These are phyloP conservation scores for Maccullochella peelii DNA, from an alignment of 2,113 vertebrate genomes.

Conservation along the genomic window DNA sequence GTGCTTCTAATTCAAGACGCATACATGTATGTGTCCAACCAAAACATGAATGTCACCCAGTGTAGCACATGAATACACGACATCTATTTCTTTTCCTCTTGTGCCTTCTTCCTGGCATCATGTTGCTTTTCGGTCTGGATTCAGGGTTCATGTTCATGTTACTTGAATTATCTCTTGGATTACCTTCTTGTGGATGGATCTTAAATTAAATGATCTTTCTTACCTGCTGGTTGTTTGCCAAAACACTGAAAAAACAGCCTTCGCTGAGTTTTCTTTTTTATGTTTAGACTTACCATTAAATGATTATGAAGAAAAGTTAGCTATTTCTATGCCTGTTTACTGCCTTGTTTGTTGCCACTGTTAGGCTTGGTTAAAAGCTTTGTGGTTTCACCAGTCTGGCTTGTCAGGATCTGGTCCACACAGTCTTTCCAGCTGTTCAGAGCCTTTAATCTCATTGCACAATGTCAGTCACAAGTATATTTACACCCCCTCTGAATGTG, in stretches of 20 bases:
- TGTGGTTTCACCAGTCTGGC: neutral
- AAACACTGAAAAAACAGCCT: neutral
- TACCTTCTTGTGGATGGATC: neutral
- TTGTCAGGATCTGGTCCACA: neutral
- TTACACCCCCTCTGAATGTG: neutral
- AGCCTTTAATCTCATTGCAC: neutral
- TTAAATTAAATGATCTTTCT: neutral
- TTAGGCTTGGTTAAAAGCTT: neutral
- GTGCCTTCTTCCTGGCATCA: too few relatives aligned
- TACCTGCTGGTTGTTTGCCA: neutral
- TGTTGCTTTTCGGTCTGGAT: too few relatives aligned
- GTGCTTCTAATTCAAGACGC: neutral
- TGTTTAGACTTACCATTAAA: neutral
- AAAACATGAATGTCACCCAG: too few relatives aligned
- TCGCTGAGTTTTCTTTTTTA: neutral
- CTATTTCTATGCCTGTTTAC: neutral
- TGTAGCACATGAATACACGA: neutral
- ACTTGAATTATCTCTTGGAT: neutral
- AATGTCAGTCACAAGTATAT: neutral
- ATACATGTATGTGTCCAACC: neutral
- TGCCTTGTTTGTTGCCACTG: neutral
- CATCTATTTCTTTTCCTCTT: too few relatives aligned
- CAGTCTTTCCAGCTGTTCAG: neutral
- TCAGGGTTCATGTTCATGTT: neutral
- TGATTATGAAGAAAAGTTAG: neutral